These are phyloP conservation scores for Poecilobothrus nobilitatus DNA, from an alignment of 2,888 invertebrate genomes.

Conservation along the genomic window DNA sequence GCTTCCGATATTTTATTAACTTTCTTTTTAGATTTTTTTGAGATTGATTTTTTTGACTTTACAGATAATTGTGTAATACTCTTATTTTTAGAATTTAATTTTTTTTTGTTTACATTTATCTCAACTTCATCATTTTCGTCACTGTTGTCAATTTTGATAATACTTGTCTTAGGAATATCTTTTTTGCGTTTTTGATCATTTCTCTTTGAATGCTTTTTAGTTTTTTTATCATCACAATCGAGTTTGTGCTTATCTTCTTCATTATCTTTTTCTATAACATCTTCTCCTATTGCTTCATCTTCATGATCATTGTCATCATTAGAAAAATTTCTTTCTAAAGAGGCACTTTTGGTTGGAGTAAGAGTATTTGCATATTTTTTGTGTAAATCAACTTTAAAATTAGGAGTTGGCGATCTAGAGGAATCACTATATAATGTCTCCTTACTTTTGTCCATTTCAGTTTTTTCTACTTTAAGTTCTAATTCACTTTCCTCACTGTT, in stretches of 20 bases:
- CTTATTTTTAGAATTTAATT: neutral
- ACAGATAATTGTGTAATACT: neutral
- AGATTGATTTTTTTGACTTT: neutral
- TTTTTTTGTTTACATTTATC: neutral
- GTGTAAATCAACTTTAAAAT: conserved; percentile 42
- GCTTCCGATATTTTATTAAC: neutral
- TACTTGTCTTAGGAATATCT: neutral
- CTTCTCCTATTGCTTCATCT: neutral
- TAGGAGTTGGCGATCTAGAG: conserved; percentile 39
- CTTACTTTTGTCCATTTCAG: conserved; percentile 22
- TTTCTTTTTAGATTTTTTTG: neutral
- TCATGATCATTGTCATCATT: conserved; percentile 30
- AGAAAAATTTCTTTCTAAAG: conserved; percentile 30
- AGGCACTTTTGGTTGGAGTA: conserved; percentile 20
- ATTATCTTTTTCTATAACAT: neutral
- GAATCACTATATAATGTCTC: conserved; percentile 12
- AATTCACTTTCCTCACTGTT: conserved; percentile 13
- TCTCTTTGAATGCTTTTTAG: neutral
- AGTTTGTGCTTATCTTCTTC: neutral
- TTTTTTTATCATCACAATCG: neutral
- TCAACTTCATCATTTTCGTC: neutral
- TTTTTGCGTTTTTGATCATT: neutral
- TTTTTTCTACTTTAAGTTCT: conserved; percentile 21
- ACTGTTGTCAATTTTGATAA: neutral
- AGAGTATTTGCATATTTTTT: conserved; percentile 42